Evolutionary conservation across 2,113 vertebrate species (phyloP), one percentile per base, ranked within the genome.

Genomic region (Tragelaphus scriptus): DNA sequence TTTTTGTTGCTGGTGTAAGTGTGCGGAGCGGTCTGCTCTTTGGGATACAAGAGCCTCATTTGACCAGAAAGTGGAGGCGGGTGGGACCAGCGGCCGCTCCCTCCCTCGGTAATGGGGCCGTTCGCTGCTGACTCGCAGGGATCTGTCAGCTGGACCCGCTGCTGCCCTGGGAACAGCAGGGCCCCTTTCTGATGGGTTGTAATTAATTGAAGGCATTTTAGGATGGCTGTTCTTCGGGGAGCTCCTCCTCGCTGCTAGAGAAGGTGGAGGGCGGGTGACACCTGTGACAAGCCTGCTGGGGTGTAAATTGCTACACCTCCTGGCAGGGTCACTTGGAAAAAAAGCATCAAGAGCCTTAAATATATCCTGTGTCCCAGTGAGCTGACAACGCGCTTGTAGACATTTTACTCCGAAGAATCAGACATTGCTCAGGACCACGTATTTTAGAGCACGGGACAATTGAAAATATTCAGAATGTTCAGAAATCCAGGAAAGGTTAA

Each of bases 91-190:
- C 0, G 4, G 32, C 32, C 44, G 0, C 55, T 3, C 19, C 23
- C 2, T 6, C 10, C 40, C 40, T 21, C 3, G 0, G 25, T 36
- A 2, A 15, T 4, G 12, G 84, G 84, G 32, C 8, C 23, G 9
- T 7, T 2, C 1, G 2, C 30, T 8, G 10, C 30, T 6, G 36
- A 1, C 51, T 13, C 2, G 1, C 7, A 32, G 9, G 28, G n/a
- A 1, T 21, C 36, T 47, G 30, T n/a, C 84, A 14, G 32, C 17
- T 4, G 13, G 11, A 15, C 44, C 1, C 1, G 32, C 1, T 0
- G 32, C 80, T 11, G 51, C 12, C 1, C 84, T n/a, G 40, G 40
- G 28, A 16, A 6, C 6, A 12, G 65, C n/a, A 6, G 13, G 10
- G 19, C 26, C 14, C 7, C 32, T 61, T 26, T 26, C 82, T 5